phyloP scores from a whole-genome alignment of 2,113 vertebrate genomes.

The Galbula dea region DNA sequence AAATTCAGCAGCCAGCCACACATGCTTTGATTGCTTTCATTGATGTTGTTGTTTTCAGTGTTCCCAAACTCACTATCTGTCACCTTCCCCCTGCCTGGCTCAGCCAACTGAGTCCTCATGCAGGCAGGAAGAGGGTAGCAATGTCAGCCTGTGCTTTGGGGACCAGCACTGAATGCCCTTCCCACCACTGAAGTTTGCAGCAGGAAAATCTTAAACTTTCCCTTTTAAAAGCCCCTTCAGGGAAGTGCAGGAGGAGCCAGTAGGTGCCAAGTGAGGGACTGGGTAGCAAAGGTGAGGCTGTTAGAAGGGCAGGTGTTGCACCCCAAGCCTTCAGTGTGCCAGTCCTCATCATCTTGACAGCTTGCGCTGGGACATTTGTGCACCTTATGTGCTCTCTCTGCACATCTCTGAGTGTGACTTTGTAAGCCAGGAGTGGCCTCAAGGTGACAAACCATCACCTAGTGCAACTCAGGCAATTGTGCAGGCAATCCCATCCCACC shows the following conservation, averaged over 20 bases:
- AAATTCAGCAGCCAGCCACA: slow-evolving; percentile 23
- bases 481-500: not conserved
- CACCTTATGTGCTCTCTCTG: not conserved
- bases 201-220: not conserved
- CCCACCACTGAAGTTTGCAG: not conserved
- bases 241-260: not conserved
- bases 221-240: not conserved
- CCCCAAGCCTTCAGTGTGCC: not conserved
- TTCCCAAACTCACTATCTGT: not conserved
- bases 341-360: not conserved
- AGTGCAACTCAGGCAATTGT: too few relatives aligned
- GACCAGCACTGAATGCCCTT: not conserved
- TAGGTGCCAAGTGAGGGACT: not conserved
- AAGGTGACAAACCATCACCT: not conserved
- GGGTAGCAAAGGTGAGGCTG: not conserved
- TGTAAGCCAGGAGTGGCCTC: not conserved
- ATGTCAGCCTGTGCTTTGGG: fast-evolving
- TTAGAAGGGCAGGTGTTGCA: not conserved
- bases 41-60: not conserved
- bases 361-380: fast-evolving
- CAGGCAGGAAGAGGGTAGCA: not conserved
- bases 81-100: not conserved
- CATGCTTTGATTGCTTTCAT: not conserved
- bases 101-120: fast-evolving
- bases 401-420: not conserved